phyloP scores from a whole-genome alignment of 2,888 invertebrate species.

The Netelia fuscicornis region DNA sequence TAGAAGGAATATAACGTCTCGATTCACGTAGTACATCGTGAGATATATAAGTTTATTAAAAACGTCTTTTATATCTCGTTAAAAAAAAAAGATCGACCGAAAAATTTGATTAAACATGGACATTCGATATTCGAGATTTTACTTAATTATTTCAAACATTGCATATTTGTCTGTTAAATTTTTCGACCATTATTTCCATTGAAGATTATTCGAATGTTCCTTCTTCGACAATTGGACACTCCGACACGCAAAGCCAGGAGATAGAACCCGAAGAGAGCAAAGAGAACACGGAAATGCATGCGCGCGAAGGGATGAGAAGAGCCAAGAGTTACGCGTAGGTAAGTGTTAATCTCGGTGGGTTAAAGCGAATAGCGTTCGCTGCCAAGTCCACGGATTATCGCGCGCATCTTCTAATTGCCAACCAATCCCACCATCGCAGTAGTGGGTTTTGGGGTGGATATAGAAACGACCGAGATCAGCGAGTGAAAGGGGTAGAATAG shows the following conservation, averaged over 20 bases:
- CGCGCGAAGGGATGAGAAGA: conserved; percentile 64
- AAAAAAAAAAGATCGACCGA: neutral
- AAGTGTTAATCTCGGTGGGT: conserved; percentile 85
- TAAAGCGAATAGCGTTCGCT: conserved; percentile 82
- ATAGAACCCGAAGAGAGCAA: neutral
- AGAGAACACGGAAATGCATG: conserved; percentile 32
- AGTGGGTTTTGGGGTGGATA: conserved; percentile 27
- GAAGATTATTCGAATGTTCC: neutral
- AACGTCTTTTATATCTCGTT: neutral
- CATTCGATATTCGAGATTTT: neutral
- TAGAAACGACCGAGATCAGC: conserved; percentile 66
- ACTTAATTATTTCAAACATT: neutral
- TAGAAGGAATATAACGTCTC: conserved; percentile 5
- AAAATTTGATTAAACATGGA: neutral
- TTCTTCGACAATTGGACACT: neutral
- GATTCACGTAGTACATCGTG: neutral
- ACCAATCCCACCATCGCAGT: conserved; percentile 80
- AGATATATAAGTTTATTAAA: conserved; percentile 6
- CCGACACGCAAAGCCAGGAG: conserved; percentile 11
- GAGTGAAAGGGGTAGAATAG: conserved; percentile 69
- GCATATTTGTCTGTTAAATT: neutral
- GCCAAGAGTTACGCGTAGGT: conserved; percentile 82
- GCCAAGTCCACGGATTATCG: conserved; percentile 85
- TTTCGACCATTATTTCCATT: neutral
- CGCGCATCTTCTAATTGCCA: conserved; percentile 85